Evolutionary conservation across 2,113 vertebrate species (phyloP).

Genomic region (Coracopsis vasa): DNA sequence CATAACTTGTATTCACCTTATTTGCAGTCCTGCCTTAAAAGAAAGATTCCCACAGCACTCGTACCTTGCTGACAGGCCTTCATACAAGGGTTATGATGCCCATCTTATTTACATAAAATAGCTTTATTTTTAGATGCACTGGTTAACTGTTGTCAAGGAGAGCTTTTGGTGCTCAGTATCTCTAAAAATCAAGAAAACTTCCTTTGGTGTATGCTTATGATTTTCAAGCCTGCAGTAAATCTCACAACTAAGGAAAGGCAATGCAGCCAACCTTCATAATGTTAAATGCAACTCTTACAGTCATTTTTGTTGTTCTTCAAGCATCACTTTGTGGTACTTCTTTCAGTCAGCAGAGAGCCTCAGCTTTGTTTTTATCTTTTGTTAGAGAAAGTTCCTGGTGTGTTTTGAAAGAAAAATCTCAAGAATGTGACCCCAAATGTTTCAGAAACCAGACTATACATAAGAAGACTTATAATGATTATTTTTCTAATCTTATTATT

Average conservation of each 20-base stretch:
- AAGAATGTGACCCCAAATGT: conserved; percentile 40
- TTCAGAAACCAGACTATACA: conserved; percentile 5
- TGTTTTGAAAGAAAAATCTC: conserved; percentile 28
- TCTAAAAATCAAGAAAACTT: neutral
- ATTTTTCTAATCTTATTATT: conserved; percentile 38
- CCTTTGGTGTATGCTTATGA: neutral
- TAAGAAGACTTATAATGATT: neutral
- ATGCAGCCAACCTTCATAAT: neutral
- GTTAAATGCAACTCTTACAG: neutral
- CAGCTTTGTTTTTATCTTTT: neutral
- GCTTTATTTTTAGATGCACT: neutral
- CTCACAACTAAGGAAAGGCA: neutral
- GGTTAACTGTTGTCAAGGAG: neutral
- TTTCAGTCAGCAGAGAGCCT: neutral
- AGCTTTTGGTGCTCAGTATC: neutral
- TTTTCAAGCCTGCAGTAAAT: neutral
- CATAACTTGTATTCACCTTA: neutral
- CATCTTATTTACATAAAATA: neutral
- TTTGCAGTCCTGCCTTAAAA: neutral
- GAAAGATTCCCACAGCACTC: neutral
- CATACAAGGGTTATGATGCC: neutral
- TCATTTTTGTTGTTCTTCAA: neutral
- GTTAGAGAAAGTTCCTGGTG: neutral
- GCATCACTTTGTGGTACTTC: neutral
- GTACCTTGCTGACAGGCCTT: neutral